Base-by-base conservation (phyloP, 2,113 vertebrate genomes). In the Neofelis nebulosa region DNA sequence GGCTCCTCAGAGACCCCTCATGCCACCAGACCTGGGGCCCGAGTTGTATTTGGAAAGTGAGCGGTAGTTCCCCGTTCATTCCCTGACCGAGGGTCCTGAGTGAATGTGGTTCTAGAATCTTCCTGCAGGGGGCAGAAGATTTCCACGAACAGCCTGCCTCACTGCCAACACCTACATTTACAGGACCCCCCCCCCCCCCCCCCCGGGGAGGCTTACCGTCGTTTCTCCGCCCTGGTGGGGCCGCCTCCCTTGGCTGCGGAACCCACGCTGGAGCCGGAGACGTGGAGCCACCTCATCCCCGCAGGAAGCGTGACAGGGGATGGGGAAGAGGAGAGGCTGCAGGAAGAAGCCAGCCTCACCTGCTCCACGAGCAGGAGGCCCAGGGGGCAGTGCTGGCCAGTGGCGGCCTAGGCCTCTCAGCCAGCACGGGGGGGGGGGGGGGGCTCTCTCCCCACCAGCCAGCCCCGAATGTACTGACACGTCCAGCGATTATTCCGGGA, bases 91-190 rank as follows among this genome's bases (percentile, higher is more conserved):
- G 68, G 33, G 27, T 10, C 21, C 29, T 5, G 38, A 88, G 68
- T 38, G 50, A 0, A 2, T 85, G 92, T 65, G 27, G 7, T 85
- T 95, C 96, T 41, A n/a, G 57, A n/a, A 50, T 4, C 0, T 1
- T 81, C 90, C 97, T 78, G 94, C 92, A 97, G 98, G 89, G 97
- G 97, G 97, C 88, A 94, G 95, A 90, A 97, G 65, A 4, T 2
- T 3, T 16, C 92, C 84, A 92, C 73, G 38, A 21, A 97, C 3
- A 10, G 61, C 74, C 50, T 5, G 41, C 48, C 33, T 0, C 1
- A 18, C 13, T 0, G 13, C 9, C 57, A 6, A 1, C 2, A 15
- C 14, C 7, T 33, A 16, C 8, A 31, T 78, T 78, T 48, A 48
- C 41, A 31, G 16, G 38, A 4, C 31, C 48, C 18, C 52, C 33